phyloP scores from a whole-genome alignment of 2,888 invertebrate genomes.

The Lobophora halterata region DNA sequence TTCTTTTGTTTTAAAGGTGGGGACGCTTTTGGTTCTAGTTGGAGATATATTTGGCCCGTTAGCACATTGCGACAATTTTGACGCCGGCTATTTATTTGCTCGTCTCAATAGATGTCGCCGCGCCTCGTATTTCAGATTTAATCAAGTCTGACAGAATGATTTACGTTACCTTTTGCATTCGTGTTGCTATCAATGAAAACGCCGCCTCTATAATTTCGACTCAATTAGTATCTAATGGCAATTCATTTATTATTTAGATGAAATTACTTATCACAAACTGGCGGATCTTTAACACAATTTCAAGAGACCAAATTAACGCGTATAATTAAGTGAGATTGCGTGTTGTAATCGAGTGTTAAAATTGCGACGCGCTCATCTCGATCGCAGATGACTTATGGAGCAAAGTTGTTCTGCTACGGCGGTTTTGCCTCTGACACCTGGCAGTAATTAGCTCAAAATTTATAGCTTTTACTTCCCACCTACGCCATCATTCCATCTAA shows the following conservation, averaged over 20 bases:
- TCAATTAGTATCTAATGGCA: conserved; percentile 44
- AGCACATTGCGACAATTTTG: conserved; percentile 70
- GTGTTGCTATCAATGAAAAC: conserved; percentile 54
- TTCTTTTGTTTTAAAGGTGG: conserved; percentile 69
- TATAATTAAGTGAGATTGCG: conserved; percentile 22
- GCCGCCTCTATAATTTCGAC: conserved; percentile 43
- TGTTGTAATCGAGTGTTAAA: conserved; percentile 36
- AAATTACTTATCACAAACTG: conserved; percentile 17
- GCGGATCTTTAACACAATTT: neutral
- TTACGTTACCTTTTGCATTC: conserved; percentile 65
- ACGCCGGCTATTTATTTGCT: conserved; percentile 69
- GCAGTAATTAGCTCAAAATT: conserved; percentile 70
- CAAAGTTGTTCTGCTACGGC: conserved; percentile 57
- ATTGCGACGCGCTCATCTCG: conserved; percentile 52
- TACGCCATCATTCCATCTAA: conserved; percentile 48
- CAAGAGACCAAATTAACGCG: conserved; percentile 3
- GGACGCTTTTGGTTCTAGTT: conserved; percentile 56
- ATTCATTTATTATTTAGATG: conserved; percentile 27
- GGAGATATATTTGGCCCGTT: conserved; percentile 69
- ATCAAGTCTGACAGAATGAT: conserved; percentile 71
- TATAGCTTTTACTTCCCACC: conserved; percentile 60
- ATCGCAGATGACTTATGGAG: conserved; percentile 63
- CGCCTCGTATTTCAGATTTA: conserved; percentile 71
- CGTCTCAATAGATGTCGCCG: conserved; percentile 66
- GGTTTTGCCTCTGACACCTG: conserved; percentile 69